These are phyloP conservation scores for Ctenodactylus gundi DNA, from an alignment of 2,113 vertebrate genomes.

Conservation along the genomic window DNA sequence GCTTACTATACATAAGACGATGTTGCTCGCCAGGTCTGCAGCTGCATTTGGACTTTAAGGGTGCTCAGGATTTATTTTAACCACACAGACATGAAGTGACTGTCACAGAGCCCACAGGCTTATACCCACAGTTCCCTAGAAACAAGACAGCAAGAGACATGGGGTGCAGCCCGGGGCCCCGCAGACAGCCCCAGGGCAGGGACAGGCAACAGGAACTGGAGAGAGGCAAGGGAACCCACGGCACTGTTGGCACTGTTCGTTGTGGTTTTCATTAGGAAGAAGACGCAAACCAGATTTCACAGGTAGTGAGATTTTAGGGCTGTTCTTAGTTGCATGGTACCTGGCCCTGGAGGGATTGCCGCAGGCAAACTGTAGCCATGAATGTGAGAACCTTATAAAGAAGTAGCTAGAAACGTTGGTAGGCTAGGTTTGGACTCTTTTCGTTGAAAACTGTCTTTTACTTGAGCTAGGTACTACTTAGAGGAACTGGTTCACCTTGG, in stretches of 20 bases:
- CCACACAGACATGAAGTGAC: not conserved
- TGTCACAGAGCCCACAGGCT: not conserved
- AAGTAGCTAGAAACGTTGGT: not conserved
- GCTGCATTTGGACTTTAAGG: not conserved
- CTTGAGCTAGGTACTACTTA: no score
- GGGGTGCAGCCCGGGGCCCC: accelerated
- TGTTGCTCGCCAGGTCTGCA: not conserved
- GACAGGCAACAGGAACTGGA: not conserved
- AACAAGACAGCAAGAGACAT: not conserved
- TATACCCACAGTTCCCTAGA: not conserved
- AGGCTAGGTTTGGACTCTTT: not conserved
- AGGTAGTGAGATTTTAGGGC: not conserved
- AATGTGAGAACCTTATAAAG: not conserved
- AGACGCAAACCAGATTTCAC: not conserved
- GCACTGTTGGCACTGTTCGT: not conserved
- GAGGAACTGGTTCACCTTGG: not conserved
- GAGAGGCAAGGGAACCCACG: accelerated
- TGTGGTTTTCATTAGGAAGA: not conserved
- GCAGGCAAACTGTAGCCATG: not conserved
- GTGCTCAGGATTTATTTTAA: not conserved
- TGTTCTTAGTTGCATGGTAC: not conserved
- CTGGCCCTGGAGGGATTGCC: not conserved
- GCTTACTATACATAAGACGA: not conserved
- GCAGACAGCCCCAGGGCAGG: not conserved
- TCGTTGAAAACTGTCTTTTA: no score